Evolutionary conservation across 2,113 vertebrate genomes (phyloP), one percentile per base, ranked within the genome.

Genomic region (Ceuthmochares aereus): DNA sequence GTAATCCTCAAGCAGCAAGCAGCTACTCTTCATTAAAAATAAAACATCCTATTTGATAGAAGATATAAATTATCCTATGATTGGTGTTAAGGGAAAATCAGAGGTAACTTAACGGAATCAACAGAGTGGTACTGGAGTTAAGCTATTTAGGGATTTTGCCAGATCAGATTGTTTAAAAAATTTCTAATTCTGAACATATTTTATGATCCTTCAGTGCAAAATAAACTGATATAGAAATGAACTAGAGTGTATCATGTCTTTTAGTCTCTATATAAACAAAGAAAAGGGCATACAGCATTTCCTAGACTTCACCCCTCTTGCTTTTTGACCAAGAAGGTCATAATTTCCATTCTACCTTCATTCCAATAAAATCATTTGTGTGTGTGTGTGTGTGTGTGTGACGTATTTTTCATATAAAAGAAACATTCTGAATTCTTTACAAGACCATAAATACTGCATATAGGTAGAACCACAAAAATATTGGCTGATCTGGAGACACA

Each of bases 1-100:
- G n/a, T 32, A 85, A 70, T 70, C 19, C 37, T 87, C 32, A 73
- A 90, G 59, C 30, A 70, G 55, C 27, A 94, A 86, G 40, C 26
- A 91, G 34, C 25, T 5, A 37, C 60, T 92, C 40, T 75, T 96
- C 66, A 88, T 94, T 89, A 89, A 89, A 94, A 95, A 79, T 73
- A n/a, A 70, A 94, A 54, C 51, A 81, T 58, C 23, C 25, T 6
- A 47, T 81, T 94, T 86, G 80, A 89, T 45, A 68, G 76, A 85
- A 89, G 21, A 73, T 54, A 83, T 66, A 30, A 76, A 51, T 96
- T 93, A 77, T 75, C 26, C 20, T 45, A 40, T 54, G 26, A 8
- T 93, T 84, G 82, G 10, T 72, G 58, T 79, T 85, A 87, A 42
- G 42, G 37, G 51, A 76, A 85, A 93, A 83, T 58, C 40, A 69